Evolutionary conservation across 2,888 invertebrate genomes (phyloP), one percentile per base, ranked within the genome.

Genomic region (Ennomos fuscantarius): DNA sequence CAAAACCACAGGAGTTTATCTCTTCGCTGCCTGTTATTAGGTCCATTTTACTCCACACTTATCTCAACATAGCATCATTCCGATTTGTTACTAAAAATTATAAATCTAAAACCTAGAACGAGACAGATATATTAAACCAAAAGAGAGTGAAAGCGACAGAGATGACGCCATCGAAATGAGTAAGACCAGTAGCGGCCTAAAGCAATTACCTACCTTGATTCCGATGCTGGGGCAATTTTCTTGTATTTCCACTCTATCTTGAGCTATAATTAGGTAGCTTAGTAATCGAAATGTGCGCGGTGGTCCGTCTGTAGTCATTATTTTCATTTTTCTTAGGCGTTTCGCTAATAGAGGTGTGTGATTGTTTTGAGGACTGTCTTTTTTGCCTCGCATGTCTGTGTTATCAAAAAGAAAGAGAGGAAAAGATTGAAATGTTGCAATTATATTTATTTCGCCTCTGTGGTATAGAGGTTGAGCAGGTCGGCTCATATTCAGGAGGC

Each of bases 281-380:
- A 78, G 84, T 86, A 87, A 89, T 89, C 88, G 87, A 88, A 88
- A 82, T 80, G 76, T 78, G 75, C 74, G 84, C 83, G 84, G 87
- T 80, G 84, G 82, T 82, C 81, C 62, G 68, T 63, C 63, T 66
- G 69, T 73, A 69, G 76, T 85, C 80, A 89, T 89, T 89, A 89
- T 86, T 84, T 84, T 87, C 87, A 88, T 90, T 88, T 65, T 82
- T 76, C 66, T 64, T 78, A 78, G 53, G 73, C 73, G 70, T 74
- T 82, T 74, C 67, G 75, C 81, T 84, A 85, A 86, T 86, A 76
- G 81, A 76, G 74, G 68, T 70, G 40, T 68, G 60, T 68, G 66
- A 73, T 68, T 68, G 66, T 71, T 70, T 73, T 69, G 64, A 65
- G 33, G 50, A 46, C 62, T 49, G 34, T 45, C 44, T 60, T 53